Evolutionary conservation across 2,113 vertebrate species (phyloP).

Genomic region (Colaptes auratus): DNA sequence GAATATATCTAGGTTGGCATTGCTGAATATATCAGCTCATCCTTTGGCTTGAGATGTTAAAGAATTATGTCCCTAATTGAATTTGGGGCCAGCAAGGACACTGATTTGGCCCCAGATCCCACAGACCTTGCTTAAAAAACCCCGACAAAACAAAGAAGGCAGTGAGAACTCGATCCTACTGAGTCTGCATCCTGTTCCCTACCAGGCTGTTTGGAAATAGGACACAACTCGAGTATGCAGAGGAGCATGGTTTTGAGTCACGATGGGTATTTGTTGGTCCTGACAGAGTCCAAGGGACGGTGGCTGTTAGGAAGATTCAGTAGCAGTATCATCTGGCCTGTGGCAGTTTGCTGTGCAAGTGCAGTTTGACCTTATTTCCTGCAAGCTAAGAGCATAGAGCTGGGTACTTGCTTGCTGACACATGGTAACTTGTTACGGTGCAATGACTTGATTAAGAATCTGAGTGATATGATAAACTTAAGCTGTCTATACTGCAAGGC

Average conservation of each 20-base stretch:
- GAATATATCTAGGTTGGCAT: neutral
- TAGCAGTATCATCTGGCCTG: neutral
- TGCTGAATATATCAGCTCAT: neutral
- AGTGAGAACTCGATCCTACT: fast-evolving
- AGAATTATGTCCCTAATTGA: neutral
- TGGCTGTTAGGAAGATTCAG: neutral
- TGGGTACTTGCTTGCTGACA: neutral
- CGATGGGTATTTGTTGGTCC: neutral
- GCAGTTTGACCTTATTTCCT: neutral
- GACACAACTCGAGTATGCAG: neutral
- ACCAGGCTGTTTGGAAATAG: neutral
- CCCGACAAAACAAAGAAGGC: neutral
- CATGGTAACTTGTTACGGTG: neutral
- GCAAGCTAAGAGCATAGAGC: neutral
- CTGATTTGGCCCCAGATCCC: neutral
- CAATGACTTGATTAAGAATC: neutral
- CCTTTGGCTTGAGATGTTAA: neutral
- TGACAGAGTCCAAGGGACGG: neutral
- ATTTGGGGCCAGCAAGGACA: neutral
- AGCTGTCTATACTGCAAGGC: neutral
- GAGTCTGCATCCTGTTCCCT: neutral
- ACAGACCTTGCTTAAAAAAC: neutral
- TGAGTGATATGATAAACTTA: neutral
- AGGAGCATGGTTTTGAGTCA: neutral
- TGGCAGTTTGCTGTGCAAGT: neutral